phyloP scores from a whole-genome alignment of 2,113 vertebrate species.

The human (Homo sapiens) region DNA sequence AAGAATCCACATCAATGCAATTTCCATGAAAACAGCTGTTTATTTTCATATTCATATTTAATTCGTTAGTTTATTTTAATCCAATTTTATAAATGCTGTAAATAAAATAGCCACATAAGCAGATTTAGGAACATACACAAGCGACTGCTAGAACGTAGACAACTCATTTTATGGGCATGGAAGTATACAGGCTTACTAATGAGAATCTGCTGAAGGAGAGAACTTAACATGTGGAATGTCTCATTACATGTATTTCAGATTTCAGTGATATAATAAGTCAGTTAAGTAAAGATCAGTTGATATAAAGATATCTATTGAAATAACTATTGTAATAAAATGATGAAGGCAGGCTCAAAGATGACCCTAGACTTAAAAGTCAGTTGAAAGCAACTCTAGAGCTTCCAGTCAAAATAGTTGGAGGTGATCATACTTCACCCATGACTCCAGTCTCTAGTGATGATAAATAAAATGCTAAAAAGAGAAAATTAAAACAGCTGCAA shows the following conservation, averaged over 20 bases:
- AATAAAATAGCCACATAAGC: not conserved
- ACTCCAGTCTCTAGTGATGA: not conserved
- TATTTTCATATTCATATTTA: not conserved
- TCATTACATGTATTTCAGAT: not conserved
- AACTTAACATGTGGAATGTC: not conserved
- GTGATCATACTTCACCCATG: not conserved
- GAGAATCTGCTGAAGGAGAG: not conserved
- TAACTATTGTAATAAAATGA: not conserved
- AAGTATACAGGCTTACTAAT: not conserved
- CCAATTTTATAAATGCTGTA: not conserved
- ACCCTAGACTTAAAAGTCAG: not conserved
- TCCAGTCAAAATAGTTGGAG: not conserved
- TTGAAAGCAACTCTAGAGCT: constrained; percentile 1
- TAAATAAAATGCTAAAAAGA: not conserved
- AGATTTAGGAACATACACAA: not conserved
- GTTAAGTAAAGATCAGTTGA: not conserved
- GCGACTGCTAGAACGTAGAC: not conserved
- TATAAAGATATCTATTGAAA: not conserved
- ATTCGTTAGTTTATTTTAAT: constrained; percentile 13
- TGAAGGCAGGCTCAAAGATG: not conserved
- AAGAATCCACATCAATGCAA: not conserved
- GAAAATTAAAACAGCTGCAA: constrained; percentile 9
- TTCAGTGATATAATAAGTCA: not conserved
- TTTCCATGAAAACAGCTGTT: not conserved
- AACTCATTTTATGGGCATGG: not conserved